A percentile compares a stretch with the other conserved stretches of the same genome.
phyloP scores from a whole-genome alignment of 1,140 invertebrate genomes.

The Trigoniulus corallinus region DNA sequence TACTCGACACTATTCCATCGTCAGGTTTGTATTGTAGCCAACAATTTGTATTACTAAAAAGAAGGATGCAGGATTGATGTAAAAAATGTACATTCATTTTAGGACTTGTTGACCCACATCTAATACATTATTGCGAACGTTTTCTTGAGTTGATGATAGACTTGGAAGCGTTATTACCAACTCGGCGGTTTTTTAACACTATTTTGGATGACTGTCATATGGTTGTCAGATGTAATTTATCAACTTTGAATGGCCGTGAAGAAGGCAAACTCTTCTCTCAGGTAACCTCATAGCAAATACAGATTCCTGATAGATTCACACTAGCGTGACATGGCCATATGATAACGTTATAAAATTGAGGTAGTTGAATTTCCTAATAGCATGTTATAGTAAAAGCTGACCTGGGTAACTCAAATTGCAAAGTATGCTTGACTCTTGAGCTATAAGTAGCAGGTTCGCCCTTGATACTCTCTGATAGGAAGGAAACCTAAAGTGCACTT shows the following conservation, averaged over 20 bases:
- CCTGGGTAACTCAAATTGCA: too few relatives aligned
- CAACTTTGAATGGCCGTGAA: constrained; percentile 47
- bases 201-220: constrained; percentile 89
- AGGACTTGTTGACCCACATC: background rate
- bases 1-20: constrained; percentile 58
- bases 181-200: constrained; percentile 89
- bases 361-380: too few relatives aligned
- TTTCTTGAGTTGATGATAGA: constrained; percentile 94
- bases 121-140: constrained; percentile 74
- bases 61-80: constrained; percentile 3
- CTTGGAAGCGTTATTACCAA: constrained; percentile 83
- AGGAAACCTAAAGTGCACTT: too few relatives aligned
- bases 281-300: constrained; percentile 41
- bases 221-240: constrained; percentile 73
- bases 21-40: too few relatives aligned
- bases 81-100: background rate
- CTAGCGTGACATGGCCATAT: too few relatives aligned
- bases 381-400: too few relatives aligned
- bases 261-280: constrained; percentile 86
- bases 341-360: too few relatives aligned
- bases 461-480: too few relatives aligned
- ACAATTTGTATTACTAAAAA: constrained; percentile 28
- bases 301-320: too few relatives aligned
- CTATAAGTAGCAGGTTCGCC: too few relatives aligned
- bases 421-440: too few relatives aligned